phyloP scores from a whole-genome alignment of 2,113 vertebrate genomes.

The Anarrhichthys ocellatus region DNA sequence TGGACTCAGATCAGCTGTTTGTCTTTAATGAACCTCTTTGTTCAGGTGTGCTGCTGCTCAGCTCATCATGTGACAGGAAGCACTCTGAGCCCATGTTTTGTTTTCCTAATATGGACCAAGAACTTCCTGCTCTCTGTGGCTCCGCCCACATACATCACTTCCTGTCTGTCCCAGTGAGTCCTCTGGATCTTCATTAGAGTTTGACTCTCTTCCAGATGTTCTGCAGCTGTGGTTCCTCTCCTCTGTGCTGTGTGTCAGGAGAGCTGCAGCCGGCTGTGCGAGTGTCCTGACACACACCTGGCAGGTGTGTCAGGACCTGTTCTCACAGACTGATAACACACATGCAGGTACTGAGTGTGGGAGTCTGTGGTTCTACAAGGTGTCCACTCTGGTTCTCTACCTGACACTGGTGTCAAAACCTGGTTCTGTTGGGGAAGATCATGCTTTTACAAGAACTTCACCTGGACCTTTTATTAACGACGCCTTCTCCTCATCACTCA shows the following conservation, averaged over 20 bases:
- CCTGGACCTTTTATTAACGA: too few relatives aligned
- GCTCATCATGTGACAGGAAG: too few relatives aligned
- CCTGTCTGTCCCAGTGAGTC: too few relatives aligned
- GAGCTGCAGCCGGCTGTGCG: constrained; percentile 36
- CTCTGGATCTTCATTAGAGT: background rate
- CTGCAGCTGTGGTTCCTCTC: constrained; percentile 41
- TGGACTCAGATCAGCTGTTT: too few relatives aligned
- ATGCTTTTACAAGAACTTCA: background rate
- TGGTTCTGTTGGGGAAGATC: background rate
- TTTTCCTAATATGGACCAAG: too few relatives aligned
- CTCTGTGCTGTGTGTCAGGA: constrained; percentile 39
- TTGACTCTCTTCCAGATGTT: constrained; percentile 64
- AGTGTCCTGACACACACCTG: constrained; percentile 61
- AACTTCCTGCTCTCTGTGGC: too few relatives aligned
- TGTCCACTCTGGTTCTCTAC: background rate
- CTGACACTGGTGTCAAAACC: background rate
- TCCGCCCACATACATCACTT: too few relatives aligned
- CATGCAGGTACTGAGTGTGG: constrained; percentile 17
- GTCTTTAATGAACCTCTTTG: too few relatives aligned
- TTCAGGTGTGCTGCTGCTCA: too few relatives aligned
- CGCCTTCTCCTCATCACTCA: background rate
- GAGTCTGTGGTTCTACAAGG: background rate
- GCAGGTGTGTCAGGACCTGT: constrained; percentile 80
- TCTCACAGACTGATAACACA: background rate
- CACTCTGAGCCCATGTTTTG: too few relatives aligned